Conservation (phyloP, 2,888 invertebrate species). For the Hoplodrina blanda region DNA sequence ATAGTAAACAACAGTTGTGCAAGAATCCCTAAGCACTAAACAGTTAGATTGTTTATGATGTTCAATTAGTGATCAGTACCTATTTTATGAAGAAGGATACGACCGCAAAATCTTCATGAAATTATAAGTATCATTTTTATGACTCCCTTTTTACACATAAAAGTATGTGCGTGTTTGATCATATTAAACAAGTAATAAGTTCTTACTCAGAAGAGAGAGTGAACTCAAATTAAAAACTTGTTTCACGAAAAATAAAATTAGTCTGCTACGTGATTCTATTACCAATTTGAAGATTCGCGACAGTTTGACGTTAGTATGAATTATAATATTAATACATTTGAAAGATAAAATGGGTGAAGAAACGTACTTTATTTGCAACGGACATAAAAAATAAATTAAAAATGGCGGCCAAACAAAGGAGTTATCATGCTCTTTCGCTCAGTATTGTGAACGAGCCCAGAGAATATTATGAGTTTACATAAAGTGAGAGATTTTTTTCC, state of each 20-base stretch:
- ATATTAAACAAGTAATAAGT: neutral
- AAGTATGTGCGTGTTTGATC: neutral
- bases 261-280: slow-evolving; percentile 29
- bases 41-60: too few species aligned
- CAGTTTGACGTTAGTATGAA: slow-evolving; percentile 23
- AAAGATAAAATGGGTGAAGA: neutral
- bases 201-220: neutral
- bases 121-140: neutral
- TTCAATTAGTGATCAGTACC: neutral
- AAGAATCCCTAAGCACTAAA: too few species aligned
- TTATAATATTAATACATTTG: neutral
- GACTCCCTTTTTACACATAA: neutral
- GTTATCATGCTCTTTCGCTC: too few species aligned
- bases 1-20: too few species aligned
- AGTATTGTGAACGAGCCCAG: too few species aligned
- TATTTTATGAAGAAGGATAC: too few species aligned
- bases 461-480: too few species aligned
- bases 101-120: too few species aligned
- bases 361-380: too few species aligned
- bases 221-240: slow-evolving; percentile 8
- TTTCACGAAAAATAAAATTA: slow-evolving; percentile 17
- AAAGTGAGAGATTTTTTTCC: too few species aligned
- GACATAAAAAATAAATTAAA: too few species aligned
- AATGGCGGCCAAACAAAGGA: too few species aligned
- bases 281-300: slow-evolving; percentile 21